Evolutionary conservation across 2,797 vertebrate genomes (phyloP), one percentile per base, ranked within the genome.

Genomic region (Chrysocyon brachyurus): DNA sequence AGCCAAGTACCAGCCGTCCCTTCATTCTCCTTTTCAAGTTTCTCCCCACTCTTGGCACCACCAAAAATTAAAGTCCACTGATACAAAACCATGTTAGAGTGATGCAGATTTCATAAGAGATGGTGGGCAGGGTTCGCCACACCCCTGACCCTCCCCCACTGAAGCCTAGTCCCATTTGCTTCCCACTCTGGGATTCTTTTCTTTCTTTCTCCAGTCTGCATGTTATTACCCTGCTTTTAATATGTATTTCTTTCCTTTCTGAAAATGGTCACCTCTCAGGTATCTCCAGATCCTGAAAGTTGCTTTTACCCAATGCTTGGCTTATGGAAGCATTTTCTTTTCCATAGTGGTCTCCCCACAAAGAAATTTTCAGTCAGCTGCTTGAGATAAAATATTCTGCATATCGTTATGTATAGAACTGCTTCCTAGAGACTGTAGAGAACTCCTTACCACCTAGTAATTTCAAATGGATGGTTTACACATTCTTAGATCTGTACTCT

Each of bases 381-480:
- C 40, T 64, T 52, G n/a, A 56, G 28, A 90, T 57, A 73, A 96
- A 96, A 73, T 68, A 40, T 85, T 91, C 63, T 96, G 33, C 57
- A 54, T 40, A n/a, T 85, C 24, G 40, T 91, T 78, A 86, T 61
- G 72, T 1, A 82, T 24, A 75, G 28, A 95, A 92, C 72, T 12
- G 22, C 36, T 73, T 57, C 61, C 57, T 36, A 81, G 26, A 92
- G 75, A 26, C 40, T 1, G 1, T 49, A 75, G 40, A 49, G 72
- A 28, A 10, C 72, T 49, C 24, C 24, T 75, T 28, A 49, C 40
- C 72, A 49, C 40, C 26, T n/a, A 56, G 68, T 87, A 61, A 90
- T 79, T 96, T 97, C 90, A 91, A 91, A 78, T 79, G 49, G 15
- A 94, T 11, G 40, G 16, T 78, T 89, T 86, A 83, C 52, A 85